These are phyloP conservation scores for Alectoris magna DNA, from an alignment of 2,797 vertebrate genomes.

Conservation along the genomic window DNA sequence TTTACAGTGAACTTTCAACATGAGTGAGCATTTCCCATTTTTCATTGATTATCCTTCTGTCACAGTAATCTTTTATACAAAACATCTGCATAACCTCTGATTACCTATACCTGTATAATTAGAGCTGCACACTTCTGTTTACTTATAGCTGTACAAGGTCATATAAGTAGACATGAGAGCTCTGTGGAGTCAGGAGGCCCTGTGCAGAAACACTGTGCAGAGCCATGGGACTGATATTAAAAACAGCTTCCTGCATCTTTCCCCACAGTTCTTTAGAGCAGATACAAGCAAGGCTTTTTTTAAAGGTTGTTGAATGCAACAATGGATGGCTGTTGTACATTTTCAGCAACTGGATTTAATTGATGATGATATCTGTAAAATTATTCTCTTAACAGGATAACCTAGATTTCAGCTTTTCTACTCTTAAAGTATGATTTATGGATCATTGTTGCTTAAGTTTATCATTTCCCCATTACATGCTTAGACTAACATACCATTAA, in stretches of 20 bases:
- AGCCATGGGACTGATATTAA: background rate
- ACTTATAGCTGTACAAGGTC: too few relatives aligned
- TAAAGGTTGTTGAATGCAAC: background rate
- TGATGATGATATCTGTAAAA: background rate
- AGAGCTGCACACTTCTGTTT: too few relatives aligned
- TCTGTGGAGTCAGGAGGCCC: background rate
- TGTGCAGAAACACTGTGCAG: background rate
- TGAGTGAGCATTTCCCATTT: too few relatives aligned
- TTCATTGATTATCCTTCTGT: too few relatives aligned
- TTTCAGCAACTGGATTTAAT: background rate
- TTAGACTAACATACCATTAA: background rate
- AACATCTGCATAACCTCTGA: too few relatives aligned
- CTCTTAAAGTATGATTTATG: background rate
- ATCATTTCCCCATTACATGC: background rate
- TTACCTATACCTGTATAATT: too few relatives aligned
- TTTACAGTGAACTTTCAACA: too few relatives aligned
- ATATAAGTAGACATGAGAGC: background rate
- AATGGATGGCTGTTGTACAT: background rate
- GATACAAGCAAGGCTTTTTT: background rate
- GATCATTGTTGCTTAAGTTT: background rate
- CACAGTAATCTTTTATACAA: too few relatives aligned
- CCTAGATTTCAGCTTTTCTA: background rate
- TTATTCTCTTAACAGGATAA: background rate
- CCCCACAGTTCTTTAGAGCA: background rate
- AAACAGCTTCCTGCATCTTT: accelerated